Evolutionary conservation across 2,113 vertebrate genomes (phyloP).

Genomic region (Leptosomus discolor): DNA sequence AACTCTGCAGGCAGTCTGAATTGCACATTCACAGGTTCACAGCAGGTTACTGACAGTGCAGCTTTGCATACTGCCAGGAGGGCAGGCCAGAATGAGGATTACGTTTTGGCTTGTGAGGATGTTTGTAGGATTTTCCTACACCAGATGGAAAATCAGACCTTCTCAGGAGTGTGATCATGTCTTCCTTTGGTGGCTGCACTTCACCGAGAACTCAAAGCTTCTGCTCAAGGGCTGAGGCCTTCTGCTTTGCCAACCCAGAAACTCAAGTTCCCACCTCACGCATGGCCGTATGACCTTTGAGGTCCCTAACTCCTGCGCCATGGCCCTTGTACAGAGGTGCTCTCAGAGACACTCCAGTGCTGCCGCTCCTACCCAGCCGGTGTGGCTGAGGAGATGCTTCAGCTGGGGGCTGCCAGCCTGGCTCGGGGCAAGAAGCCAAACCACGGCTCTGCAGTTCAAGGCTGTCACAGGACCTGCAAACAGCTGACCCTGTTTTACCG

Average conservation of each 20-base stretch:
- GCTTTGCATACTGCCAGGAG: background rate
- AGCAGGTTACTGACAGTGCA: background rate
- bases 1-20: background rate
- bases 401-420: background rate
- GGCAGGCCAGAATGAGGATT: background rate
- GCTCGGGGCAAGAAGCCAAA: background rate
- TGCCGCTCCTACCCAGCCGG: background rate
- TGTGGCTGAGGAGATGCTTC: background rate
- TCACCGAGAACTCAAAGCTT: background rate
- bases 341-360: background rate
- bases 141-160: background rate
- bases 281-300: background rate
- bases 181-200: background rate
- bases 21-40: background rate
- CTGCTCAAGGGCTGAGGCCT: background rate
- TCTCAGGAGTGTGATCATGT: background rate
- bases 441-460: background rate
- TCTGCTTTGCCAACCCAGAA: background rate
- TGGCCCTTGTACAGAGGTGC: background rate
- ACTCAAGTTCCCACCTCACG: background rate
- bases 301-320: rapidly evolving
- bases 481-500: background rate
- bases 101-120: background rate
- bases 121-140: background rate
- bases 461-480: background rate